A percentile compares a stretch with the other conserved stretches of the same genome.
phyloP scores from a whole-genome alignment of 2,113 vertebrate genomes.

The Esox niger region DNA sequence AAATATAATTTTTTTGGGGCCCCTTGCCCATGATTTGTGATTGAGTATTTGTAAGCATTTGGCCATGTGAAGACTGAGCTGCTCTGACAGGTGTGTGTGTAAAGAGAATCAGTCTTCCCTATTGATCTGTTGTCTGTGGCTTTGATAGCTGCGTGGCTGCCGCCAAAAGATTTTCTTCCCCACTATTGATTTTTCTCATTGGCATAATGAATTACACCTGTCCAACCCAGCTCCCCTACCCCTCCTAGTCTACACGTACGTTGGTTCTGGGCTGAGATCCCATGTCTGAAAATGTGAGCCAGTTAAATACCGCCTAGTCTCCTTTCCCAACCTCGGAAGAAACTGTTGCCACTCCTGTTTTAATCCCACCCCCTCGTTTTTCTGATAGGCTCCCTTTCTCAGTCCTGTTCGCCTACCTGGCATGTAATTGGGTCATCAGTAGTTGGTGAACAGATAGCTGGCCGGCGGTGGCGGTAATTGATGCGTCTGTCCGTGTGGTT shows the following conservation, averaged over 20 bases:
- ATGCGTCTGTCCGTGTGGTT: conserved; percentile 54
- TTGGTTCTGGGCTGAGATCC: conserved; percentile 13
- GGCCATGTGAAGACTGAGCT: background rate
- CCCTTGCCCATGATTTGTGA: background rate
- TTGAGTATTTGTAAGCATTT: background rate
- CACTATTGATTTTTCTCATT: background rate
- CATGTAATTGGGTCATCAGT: conserved; percentile 40
- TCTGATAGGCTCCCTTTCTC: no score
- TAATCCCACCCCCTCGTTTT: background rate
- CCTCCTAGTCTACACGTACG: background rate
- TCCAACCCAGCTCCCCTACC: background rate
- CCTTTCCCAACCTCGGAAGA: conserved; percentile 3
- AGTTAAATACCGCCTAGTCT: conserved; percentile 20
- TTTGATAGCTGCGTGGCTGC: background rate
- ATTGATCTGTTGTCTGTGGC: conserved; percentile 20
- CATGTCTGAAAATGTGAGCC: conserved; percentile 16
- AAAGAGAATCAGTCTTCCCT: conserved; percentile 9
- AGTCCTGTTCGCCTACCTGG: conserved; percentile 5
- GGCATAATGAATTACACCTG: background rate
- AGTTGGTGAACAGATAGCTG: conserved; percentile 38
- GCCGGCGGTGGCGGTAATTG: conserved; percentile 42
- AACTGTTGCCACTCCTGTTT: background rate
- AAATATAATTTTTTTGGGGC: no score
- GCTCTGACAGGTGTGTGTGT: background rate
- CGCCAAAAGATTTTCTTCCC: conserved; percentile 9